Percentiles rank a stretch among this genome's conserved stretches.
Conservation (phyloP, 2,888 invertebrate genomes). For the Teleogryllus oceanicus region DNA sequence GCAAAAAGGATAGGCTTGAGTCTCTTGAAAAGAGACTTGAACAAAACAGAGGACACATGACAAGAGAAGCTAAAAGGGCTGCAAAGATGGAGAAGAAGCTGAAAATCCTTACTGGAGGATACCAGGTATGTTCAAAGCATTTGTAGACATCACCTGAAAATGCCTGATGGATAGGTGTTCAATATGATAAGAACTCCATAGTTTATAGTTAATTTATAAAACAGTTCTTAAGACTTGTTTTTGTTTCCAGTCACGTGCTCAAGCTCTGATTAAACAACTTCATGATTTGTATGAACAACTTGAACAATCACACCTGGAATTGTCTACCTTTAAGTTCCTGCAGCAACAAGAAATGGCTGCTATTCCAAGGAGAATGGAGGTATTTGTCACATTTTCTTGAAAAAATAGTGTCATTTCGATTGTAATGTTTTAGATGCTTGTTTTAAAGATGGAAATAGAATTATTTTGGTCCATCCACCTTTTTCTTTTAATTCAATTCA, state of each 20-base stretch:
- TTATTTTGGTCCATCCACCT: no score
- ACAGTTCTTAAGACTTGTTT: neutral
- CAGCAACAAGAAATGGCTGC: slow-evolving; percentile 87
- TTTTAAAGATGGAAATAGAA: neutral
- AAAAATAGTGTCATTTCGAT: neutral
- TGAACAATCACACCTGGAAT: slow-evolving; percentile 83
- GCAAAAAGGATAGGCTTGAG: slow-evolving; percentile 93
- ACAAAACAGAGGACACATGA: slow-evolving; percentile 93
- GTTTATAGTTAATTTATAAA: neutral
- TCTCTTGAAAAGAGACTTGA: slow-evolving; percentile 89
- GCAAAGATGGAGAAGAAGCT: slow-evolving; percentile 97
- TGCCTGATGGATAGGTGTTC: neutral
- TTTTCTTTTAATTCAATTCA: no score
- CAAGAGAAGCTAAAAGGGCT: slow-evolving; percentile 91
- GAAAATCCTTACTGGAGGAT: slow-evolving; percentile 90
- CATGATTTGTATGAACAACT: slow-evolving; percentile 84
- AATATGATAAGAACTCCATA: neutral
- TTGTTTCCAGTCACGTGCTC: slow-evolving; percentile 44
- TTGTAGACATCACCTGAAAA: neutral
- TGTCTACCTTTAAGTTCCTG: slow-evolving; percentile 86
- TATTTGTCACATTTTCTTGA: slow-evolving; percentile 43
- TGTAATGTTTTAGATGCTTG: neutral
- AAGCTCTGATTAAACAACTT: slow-evolving; percentile 81
- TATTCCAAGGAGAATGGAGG: slow-evolving; percentile 84
- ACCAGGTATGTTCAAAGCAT: slow-evolving; percentile 57